These are phyloP conservation scores for Shargacucullia verbasci DNA, from an alignment of 2,888 invertebrate genomes.

Conservation along the genomic window DNA sequence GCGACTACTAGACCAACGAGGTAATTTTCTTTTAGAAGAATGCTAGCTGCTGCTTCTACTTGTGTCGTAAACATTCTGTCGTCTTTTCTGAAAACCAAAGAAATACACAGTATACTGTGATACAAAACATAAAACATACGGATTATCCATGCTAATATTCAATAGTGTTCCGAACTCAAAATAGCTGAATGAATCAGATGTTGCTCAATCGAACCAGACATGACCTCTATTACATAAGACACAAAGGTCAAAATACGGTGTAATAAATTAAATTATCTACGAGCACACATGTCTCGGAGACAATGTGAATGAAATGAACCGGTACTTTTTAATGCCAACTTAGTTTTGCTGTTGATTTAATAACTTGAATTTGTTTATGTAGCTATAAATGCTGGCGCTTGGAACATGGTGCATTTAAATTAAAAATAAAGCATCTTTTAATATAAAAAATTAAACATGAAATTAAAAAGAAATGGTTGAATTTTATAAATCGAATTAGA, in stretches of 20 bases:
- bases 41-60: too few species aligned
- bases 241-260: constrained; percentile 51
- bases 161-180: constrained; percentile 8
- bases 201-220: constrained; percentile 29
- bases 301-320: constrained; percentile 78
- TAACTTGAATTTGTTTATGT: constrained; percentile 21
- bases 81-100: too few species aligned
- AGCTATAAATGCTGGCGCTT: neutral
- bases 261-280: constrained; percentile 56
- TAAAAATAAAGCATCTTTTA: too few species aligned
- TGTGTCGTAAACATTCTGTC: too few species aligned
- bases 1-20: too few species aligned
- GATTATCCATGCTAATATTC: constrained; percentile 5
- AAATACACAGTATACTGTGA: too few species aligned
- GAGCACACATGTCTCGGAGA: constrained; percentile 42
- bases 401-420: too few species aligned
- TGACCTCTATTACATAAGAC: constrained; percentile 40
- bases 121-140: too few species aligned
- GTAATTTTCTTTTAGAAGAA: too few species aligned
- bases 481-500: too few species aligned
- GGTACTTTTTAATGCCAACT: constrained; percentile 66
- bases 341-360: constrained; percentile 36
- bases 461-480: too few species aligned
- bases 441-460: too few species aligned
- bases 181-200: constrained; percentile 45